Percentiles rank a stretch among this genome's conserved stretches.
Evolutionary conservation across 1,140 invertebrate species (phyloP).

Genomic region (Ostrea denselamellosa): DNA sequence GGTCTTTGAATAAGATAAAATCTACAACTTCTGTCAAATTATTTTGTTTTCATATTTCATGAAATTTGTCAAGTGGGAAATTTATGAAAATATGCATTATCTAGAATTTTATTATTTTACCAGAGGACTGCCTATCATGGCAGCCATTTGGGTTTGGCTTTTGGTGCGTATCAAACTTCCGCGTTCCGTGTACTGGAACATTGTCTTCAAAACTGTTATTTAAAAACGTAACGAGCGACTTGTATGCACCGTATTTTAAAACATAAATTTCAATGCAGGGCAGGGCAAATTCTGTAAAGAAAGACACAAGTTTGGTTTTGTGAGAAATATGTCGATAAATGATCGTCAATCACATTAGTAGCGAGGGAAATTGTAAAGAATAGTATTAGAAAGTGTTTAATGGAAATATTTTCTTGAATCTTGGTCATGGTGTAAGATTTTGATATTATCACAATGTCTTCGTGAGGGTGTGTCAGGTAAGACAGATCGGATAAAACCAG

Average conservation of each 20-base stretch:
- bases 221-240: too few relatives aligned
- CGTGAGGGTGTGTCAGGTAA: not conserved
- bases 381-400: not conserved
- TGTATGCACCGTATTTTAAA: too few relatives aligned
- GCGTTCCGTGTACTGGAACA: not conserved
- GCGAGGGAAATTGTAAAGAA: not conserved
- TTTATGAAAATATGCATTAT: too few relatives aligned
- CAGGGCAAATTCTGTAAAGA: too few relatives aligned
- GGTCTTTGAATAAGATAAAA: too few relatives aligned
- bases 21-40: too few relatives aligned
- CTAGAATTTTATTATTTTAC: too few relatives aligned
- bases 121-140: too few relatives aligned
- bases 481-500: not conserved
- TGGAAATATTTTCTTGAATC: not conserved
- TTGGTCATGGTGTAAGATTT: not conserved
- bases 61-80: too few relatives aligned
- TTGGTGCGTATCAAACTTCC: not conserved
- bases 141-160: not conserved
- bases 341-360: not conserved
- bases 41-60: too few relatives aligned
- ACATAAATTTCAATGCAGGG: too few relatives aligned
- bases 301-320: not conserved
- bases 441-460: not conserved
- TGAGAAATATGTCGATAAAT: not conserved
- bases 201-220: not conserved